phyloP scores from a whole-genome alignment of 2,113 vertebrate genomes.

The Oncorhynchus nerka region DNA sequence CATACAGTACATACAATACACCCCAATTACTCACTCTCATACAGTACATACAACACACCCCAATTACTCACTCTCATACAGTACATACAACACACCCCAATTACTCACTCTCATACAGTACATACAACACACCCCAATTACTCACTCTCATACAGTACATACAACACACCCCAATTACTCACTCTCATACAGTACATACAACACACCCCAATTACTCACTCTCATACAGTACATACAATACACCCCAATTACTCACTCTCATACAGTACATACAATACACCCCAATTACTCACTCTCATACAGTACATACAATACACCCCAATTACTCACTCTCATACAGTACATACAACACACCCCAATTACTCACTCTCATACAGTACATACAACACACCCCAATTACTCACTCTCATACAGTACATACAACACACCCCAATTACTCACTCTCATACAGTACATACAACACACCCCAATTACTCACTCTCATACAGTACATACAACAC shows the following conservation, averaged over 20 bases:
- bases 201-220: background rate
- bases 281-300: background rate
- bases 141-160: background rate
- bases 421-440: background rate
- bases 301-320: background rate
- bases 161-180: background rate
- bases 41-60: conserved; percentile 4
- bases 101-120: background rate
- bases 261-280: conserved; percentile 7
- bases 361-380: background rate
- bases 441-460: background rate
- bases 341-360: conserved; percentile 3
- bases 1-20: conserved; percentile 5
- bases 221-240: conserved; percentile 5
- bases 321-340: background rate
- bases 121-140: conserved; percentile 3
- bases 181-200: background rate
- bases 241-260: background rate
- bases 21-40: background rate
- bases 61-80: background rate
- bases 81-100: no score
- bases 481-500: background rate
- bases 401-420: background rate
- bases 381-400: conserved; percentile 2
- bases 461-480: background rate